Evolutionary conservation across 2,797 vertebrate species (phyloP).

Genomic region (Mus caroli): DNA sequence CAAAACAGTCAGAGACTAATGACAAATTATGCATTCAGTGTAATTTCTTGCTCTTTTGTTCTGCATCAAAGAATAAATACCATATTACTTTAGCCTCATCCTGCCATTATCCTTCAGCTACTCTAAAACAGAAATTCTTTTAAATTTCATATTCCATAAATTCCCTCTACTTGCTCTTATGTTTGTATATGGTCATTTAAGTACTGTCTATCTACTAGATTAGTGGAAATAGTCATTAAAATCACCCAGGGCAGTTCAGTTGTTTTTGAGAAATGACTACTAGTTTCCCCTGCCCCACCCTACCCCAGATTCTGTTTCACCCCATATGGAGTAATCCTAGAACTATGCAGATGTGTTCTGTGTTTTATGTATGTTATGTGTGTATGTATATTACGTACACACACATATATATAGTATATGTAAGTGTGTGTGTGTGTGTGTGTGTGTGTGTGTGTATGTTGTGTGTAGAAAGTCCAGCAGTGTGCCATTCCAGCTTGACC

Average conservation of each 20-base stretch:
- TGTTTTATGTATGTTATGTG: neutral
- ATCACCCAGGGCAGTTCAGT: neutral
- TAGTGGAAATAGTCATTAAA: neutral
- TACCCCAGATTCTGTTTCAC: neutral
- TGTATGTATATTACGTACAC: neutral
- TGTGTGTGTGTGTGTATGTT: neutral
- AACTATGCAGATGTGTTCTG: neutral
- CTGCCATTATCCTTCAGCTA: constrained; percentile 4
- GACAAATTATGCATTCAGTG: constrained; percentile 40
- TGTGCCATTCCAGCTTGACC: neutral
- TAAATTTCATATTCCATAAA: constrained; percentile 15
- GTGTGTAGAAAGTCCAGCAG: too few relatives aligned
- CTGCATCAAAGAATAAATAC: constrained; percentile 51
- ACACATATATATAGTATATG: neutral
- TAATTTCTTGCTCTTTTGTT: constrained; percentile 60
- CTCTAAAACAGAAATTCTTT: constrained; percentile 4
- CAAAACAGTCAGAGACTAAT: constrained; percentile 64
- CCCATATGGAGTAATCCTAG: neutral
- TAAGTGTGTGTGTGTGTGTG: neutral
- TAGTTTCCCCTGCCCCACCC: neutral
- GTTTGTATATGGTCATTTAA: constrained; percentile 22
- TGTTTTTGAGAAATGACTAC: neutral
- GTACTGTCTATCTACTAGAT: neutral
- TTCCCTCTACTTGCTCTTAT: constrained; percentile 48
- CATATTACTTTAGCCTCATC: neutral